Percentiles rank a stretch among this genome's conserved stretches.
Conservation (phyloP, 2,888 invertebrate genomes). For the Bimastos eiseni region DNA sequence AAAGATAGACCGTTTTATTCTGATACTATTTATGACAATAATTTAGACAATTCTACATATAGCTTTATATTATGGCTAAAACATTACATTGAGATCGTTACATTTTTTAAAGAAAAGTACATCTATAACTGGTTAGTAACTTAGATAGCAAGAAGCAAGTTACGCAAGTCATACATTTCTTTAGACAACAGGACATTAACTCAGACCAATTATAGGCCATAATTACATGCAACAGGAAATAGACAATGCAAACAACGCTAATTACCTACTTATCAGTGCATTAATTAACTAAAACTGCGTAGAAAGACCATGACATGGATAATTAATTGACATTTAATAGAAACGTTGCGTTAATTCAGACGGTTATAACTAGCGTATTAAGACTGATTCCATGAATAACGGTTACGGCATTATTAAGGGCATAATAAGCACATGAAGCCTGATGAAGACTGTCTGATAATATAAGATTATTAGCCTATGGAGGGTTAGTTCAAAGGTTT, state of each 20-base stretch:
- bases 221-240: background rate
- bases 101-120: background rate
- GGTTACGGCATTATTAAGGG: background rate
- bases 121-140: no score
- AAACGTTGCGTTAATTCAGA: background rate
- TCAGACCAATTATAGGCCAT: background rate
- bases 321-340: background rate
- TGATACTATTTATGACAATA: background rate
- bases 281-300: background rate
- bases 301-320: background rate
- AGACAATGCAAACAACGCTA: background rate
- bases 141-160: no score
- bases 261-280: background rate
- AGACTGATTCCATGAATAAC: background rate
- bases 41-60: background rate
- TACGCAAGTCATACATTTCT: no score
- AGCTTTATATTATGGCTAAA: background rate
- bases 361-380: background rate
- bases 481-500: background rate
- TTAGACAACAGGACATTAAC: background rate
- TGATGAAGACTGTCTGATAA: background rate
- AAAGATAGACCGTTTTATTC: background rate
- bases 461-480: background rate
- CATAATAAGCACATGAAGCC: background rate
- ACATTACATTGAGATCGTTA: background rate